These are phyloP conservation scores for Polylopha cassiicola DNA, from an alignment of 2,888 invertebrate genomes.

Conservation along the genomic window DNA sequence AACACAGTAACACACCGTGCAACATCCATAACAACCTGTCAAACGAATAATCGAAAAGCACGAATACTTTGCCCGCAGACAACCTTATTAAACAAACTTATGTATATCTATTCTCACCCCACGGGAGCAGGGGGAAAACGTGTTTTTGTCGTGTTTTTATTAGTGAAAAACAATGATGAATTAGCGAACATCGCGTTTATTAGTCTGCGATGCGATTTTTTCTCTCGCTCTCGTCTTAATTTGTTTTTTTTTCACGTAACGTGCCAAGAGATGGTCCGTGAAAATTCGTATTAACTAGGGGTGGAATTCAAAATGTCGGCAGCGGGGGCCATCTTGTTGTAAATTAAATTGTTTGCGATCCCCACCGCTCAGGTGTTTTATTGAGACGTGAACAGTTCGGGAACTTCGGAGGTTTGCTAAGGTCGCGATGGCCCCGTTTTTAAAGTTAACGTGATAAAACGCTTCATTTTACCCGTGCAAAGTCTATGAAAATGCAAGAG, in stretches of 20 bases:
- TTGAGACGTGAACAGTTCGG: constrained; percentile 14
- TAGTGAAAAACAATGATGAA: constrained; percentile 32
- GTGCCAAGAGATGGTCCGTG: constrained; percentile 25
- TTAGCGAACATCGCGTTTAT: constrained; percentile 30
- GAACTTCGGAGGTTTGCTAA: constrained; percentile 18
- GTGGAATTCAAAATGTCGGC: constrained; percentile 26
- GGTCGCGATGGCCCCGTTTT: no score
- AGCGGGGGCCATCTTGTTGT: constrained; percentile 24
- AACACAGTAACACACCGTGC: constrained; percentile 22
- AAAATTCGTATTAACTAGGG: constrained; percentile 28
- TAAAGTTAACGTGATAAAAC: constrained; percentile 21
- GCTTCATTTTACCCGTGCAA: constrained; percentile 8
- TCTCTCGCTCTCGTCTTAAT: constrained; percentile 25
- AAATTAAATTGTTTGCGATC: constrained; percentile 28
- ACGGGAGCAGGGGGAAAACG: constrained; percentile 24
- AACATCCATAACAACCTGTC: constrained; percentile 15
- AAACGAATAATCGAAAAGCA: constrained; percentile 19
- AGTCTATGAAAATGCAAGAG: no score
- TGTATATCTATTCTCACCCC: constrained; percentile 22
- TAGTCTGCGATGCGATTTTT: constrained; percentile 28
- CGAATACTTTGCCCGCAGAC: constrained; percentile 19
- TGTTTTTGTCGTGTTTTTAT: constrained; percentile 32
- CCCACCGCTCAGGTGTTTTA: constrained; percentile 21
- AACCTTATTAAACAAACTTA: constrained; percentile 27
- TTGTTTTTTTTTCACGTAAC: constrained; percentile 28